Evolutionary conservation across 2,888 invertebrate genomes (phyloP).

Genomic region (Lymantria dispar): DNA sequence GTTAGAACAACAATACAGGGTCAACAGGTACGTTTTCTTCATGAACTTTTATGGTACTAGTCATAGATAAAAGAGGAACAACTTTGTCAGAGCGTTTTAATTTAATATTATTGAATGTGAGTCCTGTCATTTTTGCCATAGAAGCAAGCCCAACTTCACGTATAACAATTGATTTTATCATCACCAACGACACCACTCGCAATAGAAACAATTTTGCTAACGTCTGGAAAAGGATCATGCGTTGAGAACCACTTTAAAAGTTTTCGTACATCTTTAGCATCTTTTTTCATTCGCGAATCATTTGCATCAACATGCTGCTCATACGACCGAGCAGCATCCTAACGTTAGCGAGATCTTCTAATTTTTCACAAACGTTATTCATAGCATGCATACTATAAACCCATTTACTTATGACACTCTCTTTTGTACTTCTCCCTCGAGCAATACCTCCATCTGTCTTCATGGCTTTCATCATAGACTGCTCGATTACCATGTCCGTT

Average conservation of each 20-base stretch:
- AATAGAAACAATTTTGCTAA: background rate
- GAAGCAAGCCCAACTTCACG: constrained; percentile 35
- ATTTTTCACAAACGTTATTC: constrained; percentile 28
- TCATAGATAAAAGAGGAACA: constrained; percentile 41
- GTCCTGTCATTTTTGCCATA: background rate
- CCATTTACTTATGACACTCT: constrained; percentile 33
- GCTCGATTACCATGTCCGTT: constrained; percentile 50
- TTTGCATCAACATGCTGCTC: constrained; percentile 44
- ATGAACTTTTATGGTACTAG: constrained; percentile 40
- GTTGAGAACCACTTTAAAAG: constrained; percentile 6
- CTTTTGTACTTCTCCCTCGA: constrained; percentile 52
- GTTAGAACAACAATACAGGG: constrained; percentile 43
- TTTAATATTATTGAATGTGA: constrained; percentile 27
- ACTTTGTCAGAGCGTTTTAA: constrained; percentile 44
- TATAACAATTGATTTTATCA: constrained; percentile 8
- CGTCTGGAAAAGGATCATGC: background rate
- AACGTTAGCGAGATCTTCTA: constrained; percentile 35
- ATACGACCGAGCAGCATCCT: constrained; percentile 23
- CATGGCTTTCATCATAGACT: constrained; percentile 45
- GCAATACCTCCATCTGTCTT: constrained; percentile 53
- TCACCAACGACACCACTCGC: constrained; percentile 21
- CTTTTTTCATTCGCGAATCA: constrained; percentile 25
- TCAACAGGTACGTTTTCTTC: constrained; percentile 39
- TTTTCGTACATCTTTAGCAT: constrained; percentile 16
- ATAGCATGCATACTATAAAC: constrained; percentile 1